Conservation (phyloP, 2,888 invertebrate species). For the Leucophora obtusa region DNA sequence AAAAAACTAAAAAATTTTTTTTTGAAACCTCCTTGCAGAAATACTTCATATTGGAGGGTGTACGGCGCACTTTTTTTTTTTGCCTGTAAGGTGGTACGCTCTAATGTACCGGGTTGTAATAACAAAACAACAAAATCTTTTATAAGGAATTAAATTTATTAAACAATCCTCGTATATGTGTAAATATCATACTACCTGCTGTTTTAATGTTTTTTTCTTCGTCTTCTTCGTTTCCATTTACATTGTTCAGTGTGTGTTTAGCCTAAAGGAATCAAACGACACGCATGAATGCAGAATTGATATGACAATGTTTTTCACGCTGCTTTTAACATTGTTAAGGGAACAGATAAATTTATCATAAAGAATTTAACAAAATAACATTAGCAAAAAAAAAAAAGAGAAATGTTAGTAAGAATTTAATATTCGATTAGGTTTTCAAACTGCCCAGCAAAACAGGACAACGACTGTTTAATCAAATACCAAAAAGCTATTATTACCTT, state of each 20-base stretch:
- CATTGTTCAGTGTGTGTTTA: conserved; percentile 1
- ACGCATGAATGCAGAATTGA: conserved; percentile 41
- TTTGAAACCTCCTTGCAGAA: too few relatives aligned
- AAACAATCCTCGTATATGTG: too few relatives aligned
- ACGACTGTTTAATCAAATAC: too few relatives aligned
- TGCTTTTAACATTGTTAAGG: conserved; percentile 32
- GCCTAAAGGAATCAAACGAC: conserved; percentile 20
- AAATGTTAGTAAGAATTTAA: neutral
- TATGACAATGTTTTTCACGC: conserved; percentile 37
- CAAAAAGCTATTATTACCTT: too few relatives aligned
- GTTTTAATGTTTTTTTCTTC: neutral
- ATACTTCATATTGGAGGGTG: too few relatives aligned
- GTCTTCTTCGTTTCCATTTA: neutral
- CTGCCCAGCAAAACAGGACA: too few relatives aligned
- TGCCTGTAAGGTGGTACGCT: too few relatives aligned
- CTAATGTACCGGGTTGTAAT: too few relatives aligned
- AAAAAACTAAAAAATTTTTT: too few relatives aligned
- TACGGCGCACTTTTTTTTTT: too few relatives aligned
- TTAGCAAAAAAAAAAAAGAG: neutral
- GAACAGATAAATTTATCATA: conserved; percentile 10
- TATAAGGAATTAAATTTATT: too few relatives aligned
- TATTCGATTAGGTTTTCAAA: neutral
- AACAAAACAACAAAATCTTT: too few relatives aligned
- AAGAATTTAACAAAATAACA: conserved; percentile 9
- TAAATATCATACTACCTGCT: conserved; percentile 4